A percentile compares a stretch with the other conserved stretches of the same genome.
Conservation (phyloP, 2,888 invertebrate species). For the Hemaris fuciformis region DNA sequence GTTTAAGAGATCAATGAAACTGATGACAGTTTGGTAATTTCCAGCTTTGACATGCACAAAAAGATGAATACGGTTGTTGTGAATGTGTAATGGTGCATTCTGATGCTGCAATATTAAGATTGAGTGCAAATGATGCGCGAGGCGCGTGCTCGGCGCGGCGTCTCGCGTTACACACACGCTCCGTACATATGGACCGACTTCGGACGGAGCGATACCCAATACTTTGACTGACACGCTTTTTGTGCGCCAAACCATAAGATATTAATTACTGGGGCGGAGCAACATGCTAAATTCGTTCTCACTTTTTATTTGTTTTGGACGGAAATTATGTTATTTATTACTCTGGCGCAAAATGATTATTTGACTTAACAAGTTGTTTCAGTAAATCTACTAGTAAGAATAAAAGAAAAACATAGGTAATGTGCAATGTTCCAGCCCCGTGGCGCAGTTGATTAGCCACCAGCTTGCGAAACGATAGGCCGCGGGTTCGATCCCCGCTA, state of each 20-base stretch:
- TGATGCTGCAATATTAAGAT: conserved; percentile 71
- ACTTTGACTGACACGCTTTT: conserved; percentile 50
- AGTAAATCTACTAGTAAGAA: no score
- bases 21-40: conserved; percentile 36
- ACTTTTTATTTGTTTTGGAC: conserved; percentile 39
- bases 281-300: conserved; percentile 63
- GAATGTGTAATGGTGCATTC: conserved; percentile 72
- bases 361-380: no score
- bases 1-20: conserved; percentile 14
- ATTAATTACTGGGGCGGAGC: conserved; percentile 74
- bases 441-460: no score
- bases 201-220: conserved; percentile 34
- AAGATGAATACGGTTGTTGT: conserved; percentile 60
- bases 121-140: conserved; percentile 72
- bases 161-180: conserved; percentile 52
- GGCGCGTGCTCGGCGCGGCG: conserved; percentile 65
- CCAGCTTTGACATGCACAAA: conserved; percentile 46
- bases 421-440: no score
- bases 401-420: no score
- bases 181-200: conserved; percentile 36
- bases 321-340: conserved; percentile 25
- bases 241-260: conserved; percentile 63
- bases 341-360: no score
- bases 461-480: no score
- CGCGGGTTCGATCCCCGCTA: no score